These are phyloP conservation scores for Pyralis farinalis DNA, from an alignment of 2,888 invertebrate genomes.

Conservation along the genomic window DNA sequence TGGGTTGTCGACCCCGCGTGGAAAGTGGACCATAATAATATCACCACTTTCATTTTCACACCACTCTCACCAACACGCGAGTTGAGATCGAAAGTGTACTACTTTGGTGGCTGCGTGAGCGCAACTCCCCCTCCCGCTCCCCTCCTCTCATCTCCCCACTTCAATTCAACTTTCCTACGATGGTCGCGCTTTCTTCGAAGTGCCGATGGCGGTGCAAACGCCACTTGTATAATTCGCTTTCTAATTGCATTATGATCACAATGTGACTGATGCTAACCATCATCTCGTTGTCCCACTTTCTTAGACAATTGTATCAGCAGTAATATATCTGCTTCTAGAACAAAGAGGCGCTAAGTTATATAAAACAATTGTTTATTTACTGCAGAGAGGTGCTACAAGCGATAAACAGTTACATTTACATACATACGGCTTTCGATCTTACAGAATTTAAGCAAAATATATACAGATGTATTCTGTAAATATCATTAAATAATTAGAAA, in stretches of 20 bases:
- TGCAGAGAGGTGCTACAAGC: no score
- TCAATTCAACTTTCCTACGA: slow-evolving; percentile 66
- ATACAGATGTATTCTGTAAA: no score
- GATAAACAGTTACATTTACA: no score
- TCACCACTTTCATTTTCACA: slow-evolving; percentile 83
- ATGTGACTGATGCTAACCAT: slow-evolving; percentile 56
- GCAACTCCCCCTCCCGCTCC: slow-evolving; percentile 41
- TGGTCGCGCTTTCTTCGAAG: slow-evolving; percentile 73
- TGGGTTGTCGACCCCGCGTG: slow-evolving; percentile 70
- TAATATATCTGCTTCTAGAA: background rate
- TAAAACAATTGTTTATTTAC: no score
- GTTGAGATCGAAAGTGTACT: slow-evolving; percentile 78
- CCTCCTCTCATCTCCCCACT: slow-evolving; percentile 22
- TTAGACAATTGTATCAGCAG: slow-evolving; percentile 29
- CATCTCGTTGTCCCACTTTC: slow-evolving; percentile 64
- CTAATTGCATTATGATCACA: slow-evolving; percentile 77
- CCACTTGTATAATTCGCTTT: slow-evolving; percentile 76
- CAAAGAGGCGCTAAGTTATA: background rate
- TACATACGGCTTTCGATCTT: no score
- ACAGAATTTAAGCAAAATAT: no score
- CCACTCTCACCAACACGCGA: slow-evolving; percentile 75
- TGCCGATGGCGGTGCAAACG: slow-evolving; percentile 31
- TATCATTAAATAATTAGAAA: no score
- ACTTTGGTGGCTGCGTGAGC: slow-evolving; percentile 73
- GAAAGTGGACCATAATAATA: slow-evolving; percentile 79